Percentiles rank a stretch among this genome's conserved stretches.
Evolutionary conservation across 2,113 vertebrate species (phyloP).

Genomic region (Peromyscus polionotus): DNA sequence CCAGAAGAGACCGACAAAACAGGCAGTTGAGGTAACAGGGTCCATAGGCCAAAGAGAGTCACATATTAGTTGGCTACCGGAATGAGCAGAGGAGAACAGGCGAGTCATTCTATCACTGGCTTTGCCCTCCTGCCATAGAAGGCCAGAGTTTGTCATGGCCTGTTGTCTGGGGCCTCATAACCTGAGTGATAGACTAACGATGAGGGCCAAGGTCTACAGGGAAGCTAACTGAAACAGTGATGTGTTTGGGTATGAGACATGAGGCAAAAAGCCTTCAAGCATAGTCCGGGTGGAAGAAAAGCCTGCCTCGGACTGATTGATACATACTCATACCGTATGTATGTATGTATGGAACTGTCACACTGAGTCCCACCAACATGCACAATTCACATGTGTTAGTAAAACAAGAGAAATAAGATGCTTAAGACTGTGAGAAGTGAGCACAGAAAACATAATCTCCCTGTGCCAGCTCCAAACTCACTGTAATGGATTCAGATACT

Average conservation of each 20-base stretch:
- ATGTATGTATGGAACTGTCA: neutral
- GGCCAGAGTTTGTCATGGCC: neutral
- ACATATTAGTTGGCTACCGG: neutral
- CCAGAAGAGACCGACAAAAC: neutral
- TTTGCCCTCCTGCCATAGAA: fast-evolving
- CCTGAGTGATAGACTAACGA: neutral
- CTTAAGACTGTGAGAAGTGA: neutral
- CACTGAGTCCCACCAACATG: neutral
- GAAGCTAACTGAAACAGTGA: neutral
- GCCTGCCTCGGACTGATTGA: too few relatives aligned
- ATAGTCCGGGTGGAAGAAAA: neutral
- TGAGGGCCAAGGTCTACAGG: neutral
- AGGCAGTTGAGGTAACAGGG: too few relatives aligned
- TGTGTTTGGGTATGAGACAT: neutral
- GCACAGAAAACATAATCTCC: neutral
- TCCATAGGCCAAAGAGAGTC: neutral
- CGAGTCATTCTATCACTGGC: fast-evolving
- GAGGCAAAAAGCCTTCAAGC: neutral
- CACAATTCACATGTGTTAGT: neutral
- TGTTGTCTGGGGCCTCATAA: neutral
- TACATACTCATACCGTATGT: too few relatives aligned
- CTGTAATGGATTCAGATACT: neutral
- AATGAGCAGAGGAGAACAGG: neutral
- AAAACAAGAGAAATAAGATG: neutral
- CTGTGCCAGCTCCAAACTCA: neutral